Evolutionary conservation across 2,113 vertebrate genomes (phyloP).

Genomic region (Pteropus alecto): DNA sequence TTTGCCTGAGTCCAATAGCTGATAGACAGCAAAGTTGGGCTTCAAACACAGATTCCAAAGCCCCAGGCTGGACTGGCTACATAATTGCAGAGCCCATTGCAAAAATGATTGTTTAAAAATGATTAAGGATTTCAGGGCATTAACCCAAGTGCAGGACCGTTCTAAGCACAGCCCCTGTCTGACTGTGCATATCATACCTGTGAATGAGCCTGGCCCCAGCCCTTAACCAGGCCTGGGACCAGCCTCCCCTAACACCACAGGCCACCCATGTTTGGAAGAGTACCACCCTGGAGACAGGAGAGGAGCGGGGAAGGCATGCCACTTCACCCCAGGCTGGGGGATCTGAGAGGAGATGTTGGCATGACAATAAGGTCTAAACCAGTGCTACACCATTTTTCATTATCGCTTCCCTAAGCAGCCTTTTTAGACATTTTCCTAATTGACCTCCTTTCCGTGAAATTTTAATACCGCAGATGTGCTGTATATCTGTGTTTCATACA

Average conservation of each 20-base stretch:
- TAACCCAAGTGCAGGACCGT: background rate
- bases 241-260: background rate
- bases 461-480: background rate
- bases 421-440: background rate
- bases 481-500: background rate
- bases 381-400: too few relatives aligned
- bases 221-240: background rate
- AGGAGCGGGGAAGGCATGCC: accelerated
- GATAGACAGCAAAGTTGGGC: background rate
- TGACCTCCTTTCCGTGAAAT: background rate
- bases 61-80: background rate
- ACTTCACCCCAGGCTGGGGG: background rate
- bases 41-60: background rate
- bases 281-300: background rate
- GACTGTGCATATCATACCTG: background rate
- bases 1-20: background rate
- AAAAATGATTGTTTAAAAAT: background rate
- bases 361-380: background rate
- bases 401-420: too few relatives aligned
- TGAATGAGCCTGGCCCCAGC: background rate
- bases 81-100: background rate
- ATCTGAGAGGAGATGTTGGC: background rate
- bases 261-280: background rate
- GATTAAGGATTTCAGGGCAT: background rate
- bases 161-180: background rate